Conservation (phyloP, 2,888 invertebrate genomes). For the Tiliacea aurago region DNA sequence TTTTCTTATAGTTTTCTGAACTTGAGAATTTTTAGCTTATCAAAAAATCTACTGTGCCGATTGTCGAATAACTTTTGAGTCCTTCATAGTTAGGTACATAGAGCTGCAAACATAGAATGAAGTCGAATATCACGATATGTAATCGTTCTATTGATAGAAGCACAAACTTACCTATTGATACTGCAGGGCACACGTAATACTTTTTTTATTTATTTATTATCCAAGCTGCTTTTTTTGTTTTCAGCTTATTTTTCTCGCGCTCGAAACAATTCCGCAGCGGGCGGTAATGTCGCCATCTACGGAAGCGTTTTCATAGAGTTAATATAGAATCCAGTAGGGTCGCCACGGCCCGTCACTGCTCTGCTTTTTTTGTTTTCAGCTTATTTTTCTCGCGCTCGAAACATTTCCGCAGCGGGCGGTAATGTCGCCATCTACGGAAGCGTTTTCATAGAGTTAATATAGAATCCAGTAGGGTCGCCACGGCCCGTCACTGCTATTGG, state of each 20-base stretch:
- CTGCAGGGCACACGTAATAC: background rate
- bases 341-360: background rate
- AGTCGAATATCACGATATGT: constrained; percentile 12
- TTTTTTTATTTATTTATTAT: too few species aligned
- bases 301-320: background rate
- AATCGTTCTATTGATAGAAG: constrained; percentile 18
- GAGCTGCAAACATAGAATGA: background rate
- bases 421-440: background rate
- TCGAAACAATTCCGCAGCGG: background rate
- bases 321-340: background rate
- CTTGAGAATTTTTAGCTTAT: too few species aligned
- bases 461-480: background rate
- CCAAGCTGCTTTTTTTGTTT: background rate
- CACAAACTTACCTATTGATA: constrained; percentile 1
- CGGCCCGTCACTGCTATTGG: background rate
- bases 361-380: background rate
- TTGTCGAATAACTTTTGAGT: background rate
- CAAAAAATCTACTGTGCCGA: too few species aligned
- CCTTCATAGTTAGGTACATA: background rate
- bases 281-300: background rate
- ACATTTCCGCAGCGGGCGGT: too few species aligned
- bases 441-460: background rate
- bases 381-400: background rate
- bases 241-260: too few species aligned
- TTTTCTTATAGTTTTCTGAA: too few species aligned